Evolutionary conservation across 2,888 invertebrate species (phyloP), one percentile per base, ranked within the genome.

Genomic region (Baccha elongata): DNA sequence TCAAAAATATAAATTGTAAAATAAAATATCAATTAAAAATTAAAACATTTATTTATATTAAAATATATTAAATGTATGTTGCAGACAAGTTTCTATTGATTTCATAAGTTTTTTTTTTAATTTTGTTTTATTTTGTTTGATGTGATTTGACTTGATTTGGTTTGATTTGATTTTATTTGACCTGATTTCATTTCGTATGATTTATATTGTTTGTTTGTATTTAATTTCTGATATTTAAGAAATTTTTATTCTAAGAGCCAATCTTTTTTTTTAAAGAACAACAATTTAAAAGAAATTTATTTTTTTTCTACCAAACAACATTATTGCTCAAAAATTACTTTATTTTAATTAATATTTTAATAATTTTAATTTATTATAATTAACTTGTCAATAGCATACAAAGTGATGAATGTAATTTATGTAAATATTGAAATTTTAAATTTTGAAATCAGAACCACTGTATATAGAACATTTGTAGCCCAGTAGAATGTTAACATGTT

Each of bases 401-500:
- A n/a, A n/a, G n/a, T n/a, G n/a, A n/a, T n/a, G n/a, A 40, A 1
- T 26, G 58, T 40, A 58, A 58, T 58, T 40, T 15, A 15, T 58
- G 58, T 58, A 58, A 58, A 58, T 58, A 58, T 15, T 10, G n/a
- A n/a, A n/a, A n/a, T n/a, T n/a, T n/a, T 55, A 29, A 17, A 48
- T 21, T 55, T 29, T 55, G 32, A 53, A 64, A 76, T 48, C 55
- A 21, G 13, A 76, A 40, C 11, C 42, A 60, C 44, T 72, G 78
- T 78, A 78, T 5, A 75, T 75, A 68, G 7, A 29, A 26, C 50
- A 44, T 53, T 15, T n/a, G 11, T 76, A 60, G 44, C 29, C 60
- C 60, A 60, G 60, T 60, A 60, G 60, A 60, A 60, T 60, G 44
- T 60, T 60, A 60, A 60, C 60, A 60, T 44, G 44, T 44, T 29